These are phyloP conservation scores for Oscheius sp. DNA, from an alignment of 2,888 invertebrate genomes.

Conservation along the genomic window DNA sequence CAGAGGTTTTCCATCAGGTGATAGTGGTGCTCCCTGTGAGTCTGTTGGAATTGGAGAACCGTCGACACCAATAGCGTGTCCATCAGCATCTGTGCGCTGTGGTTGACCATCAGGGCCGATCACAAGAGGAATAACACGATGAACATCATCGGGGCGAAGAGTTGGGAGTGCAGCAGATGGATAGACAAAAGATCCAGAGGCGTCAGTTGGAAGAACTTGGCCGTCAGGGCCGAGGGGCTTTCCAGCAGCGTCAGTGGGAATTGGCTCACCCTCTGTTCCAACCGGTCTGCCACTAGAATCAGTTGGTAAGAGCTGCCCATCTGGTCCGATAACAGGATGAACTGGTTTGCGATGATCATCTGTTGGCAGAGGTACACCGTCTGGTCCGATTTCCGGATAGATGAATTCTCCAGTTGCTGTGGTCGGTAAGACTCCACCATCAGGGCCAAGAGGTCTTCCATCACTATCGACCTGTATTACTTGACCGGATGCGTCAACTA, in stretches of 20 bases:
- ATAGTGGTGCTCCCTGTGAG: constrained; percentile 43
- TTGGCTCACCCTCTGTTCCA: constrained; percentile 36
- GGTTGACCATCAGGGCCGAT: constrained; percentile 45
- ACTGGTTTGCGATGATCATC: constrained; percentile 55
- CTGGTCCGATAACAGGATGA: constrained; percentile 12
- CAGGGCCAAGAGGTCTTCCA: constrained; percentile 38
- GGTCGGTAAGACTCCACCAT: constrained; percentile 54
- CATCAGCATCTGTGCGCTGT: constrained; percentile 45
- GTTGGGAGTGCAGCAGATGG: constrained; percentile 54
- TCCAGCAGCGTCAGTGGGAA: constrained; percentile 57
- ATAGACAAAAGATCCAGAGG: constrained; percentile 40
- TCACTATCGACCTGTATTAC: constrained; percentile 41
- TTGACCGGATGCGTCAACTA: neutral
- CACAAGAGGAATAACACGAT: constrained; percentile 39
- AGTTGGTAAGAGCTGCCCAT: constrained; percentile 33
- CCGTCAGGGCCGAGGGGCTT: constrained; percentile 52
- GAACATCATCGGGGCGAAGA: constrained; percentile 40
- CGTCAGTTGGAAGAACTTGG: constrained; percentile 47
- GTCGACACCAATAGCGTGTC: constrained; percentile 47
- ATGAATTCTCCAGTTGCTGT: constrained; percentile 52
- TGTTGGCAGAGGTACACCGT: constrained; percentile 44
- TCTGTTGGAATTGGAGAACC: constrained; percentile 48
- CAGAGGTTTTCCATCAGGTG: constrained; percentile 46
- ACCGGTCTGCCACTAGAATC: constrained; percentile 53
- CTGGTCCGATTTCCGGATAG: constrained; percentile 37